A percentile compares a stretch with the other conserved stretches of the same genome.
Evolutionary conservation across 2,113 vertebrate species (phyloP).

Genomic region (Neogale vison): DNA sequence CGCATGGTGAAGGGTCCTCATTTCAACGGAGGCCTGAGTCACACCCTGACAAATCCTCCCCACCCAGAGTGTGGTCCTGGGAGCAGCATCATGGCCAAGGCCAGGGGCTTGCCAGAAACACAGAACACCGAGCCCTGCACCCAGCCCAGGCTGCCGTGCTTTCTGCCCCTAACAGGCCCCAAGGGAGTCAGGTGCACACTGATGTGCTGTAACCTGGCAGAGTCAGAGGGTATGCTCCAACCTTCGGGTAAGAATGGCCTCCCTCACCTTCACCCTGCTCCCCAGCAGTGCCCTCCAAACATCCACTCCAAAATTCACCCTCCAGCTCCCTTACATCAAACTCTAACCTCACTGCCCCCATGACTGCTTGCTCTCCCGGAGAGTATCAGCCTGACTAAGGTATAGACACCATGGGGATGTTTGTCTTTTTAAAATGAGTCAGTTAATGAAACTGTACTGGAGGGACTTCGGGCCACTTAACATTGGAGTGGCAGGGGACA

Average conservation of each 20-base stretch:
- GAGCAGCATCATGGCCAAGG: not conserved
- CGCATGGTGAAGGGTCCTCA: rapidly evolving
- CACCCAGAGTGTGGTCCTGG: not conserved
- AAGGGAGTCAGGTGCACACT: not conserved
- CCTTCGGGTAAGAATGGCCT: not conserved
- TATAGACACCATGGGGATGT: not conserved
- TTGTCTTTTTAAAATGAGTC: not conserved
- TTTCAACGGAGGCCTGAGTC: not conserved
- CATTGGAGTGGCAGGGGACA: rapidly evolving
- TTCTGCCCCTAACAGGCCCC: not conserved
- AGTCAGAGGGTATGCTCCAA: too few relatives aligned
- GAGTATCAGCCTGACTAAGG: not conserved
- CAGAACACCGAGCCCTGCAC: not conserved
- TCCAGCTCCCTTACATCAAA: not conserved
- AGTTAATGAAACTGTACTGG: not conserved
- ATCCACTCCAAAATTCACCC: not conserved
- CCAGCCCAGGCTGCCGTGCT: not conserved
- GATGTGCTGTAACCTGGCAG: not conserved
- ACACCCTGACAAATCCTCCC: not conserved
- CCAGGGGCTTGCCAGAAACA: not conserved
- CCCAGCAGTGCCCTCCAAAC: too few relatives aligned
- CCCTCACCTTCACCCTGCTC: not conserved
- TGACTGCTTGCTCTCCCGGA: not conserved
- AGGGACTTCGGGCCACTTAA: not conserved
- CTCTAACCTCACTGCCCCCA: not conserved